Evolutionary conservation across 2,113 vertebrate species (phyloP).

Genomic region (Phylloscopus whistleri): DNA sequence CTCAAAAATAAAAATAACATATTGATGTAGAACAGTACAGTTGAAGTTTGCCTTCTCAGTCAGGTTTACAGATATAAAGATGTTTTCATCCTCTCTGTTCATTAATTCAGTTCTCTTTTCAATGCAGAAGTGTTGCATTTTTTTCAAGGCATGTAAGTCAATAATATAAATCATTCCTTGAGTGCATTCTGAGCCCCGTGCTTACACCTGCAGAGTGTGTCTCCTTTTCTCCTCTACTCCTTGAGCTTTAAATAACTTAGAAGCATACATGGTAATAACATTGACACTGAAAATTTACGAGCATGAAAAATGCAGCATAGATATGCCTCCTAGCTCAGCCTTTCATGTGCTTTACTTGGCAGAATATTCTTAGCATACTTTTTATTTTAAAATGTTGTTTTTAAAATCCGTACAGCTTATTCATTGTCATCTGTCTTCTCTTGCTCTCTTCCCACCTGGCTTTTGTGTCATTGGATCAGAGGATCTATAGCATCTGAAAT

Average conservation of each 20-base stretch:
- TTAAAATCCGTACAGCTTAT: not conserved
- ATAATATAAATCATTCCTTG: constrained; percentile 14
- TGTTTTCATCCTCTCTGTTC: not conserved
- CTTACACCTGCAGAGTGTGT: not conserved
- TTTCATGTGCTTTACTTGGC: constrained; percentile 14
- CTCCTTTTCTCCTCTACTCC: not conserved
- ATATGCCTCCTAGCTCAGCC: not conserved
- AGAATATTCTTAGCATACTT: not conserved
- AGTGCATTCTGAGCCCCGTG: not conserved
- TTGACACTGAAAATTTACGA: not conserved
- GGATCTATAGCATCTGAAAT: not conserved
- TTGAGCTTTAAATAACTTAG: constrained; percentile 15
- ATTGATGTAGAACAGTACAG: not conserved
- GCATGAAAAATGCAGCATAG: constrained; percentile 26
- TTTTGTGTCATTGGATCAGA: not conserved
- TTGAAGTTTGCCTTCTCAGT: not conserved
- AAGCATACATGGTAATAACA: not conserved
- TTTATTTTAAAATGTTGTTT: not conserved
- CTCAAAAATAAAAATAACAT: not conserved
- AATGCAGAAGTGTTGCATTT: not conserved
- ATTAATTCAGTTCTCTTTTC: not conserved
- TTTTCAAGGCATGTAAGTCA: constrained; percentile 9
- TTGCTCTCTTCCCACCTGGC: not conserved
- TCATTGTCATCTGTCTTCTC: not conserved
- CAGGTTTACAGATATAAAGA: not conserved